phyloP scores from a whole-genome alignment of 1,140 invertebrate genomes.

The Drosophila obscura region DNA sequence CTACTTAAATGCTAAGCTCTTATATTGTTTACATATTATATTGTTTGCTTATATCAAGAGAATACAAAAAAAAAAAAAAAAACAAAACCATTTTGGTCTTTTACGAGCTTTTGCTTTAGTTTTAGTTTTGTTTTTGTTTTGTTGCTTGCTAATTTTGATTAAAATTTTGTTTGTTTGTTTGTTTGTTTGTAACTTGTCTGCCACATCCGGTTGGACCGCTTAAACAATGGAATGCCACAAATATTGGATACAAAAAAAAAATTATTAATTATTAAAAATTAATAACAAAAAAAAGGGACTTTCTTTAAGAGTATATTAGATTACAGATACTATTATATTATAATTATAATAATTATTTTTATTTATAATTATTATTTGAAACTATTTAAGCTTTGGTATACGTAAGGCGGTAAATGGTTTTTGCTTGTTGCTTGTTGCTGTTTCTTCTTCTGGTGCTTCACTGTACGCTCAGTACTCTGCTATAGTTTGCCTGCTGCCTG shows the following conservation, averaged over 20 bases:
- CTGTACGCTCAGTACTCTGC: neutral
- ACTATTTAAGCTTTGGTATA: constrained; percentile 72
- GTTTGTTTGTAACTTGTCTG: constrained; percentile 1
- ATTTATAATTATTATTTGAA: constrained; percentile 44
- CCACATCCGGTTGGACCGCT: neutral
- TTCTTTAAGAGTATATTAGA: constrained; percentile 16
- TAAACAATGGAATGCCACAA: no score
- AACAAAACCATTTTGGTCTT: constrained; percentile 27
- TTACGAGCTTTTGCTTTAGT: constrained; percentile 12
- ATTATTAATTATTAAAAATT: no score
- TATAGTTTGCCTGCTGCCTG: neutral
- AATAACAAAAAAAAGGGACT: neutral
- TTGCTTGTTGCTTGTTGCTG: constrained; percentile 6
- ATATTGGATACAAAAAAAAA: neutral
- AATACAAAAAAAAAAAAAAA: constrained; percentile 34
- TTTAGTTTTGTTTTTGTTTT: neutral
- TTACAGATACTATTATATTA: constrained; percentile 7
- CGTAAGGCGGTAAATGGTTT: constrained; percentile 48
- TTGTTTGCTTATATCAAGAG: constrained; percentile 9
- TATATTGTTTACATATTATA: constrained; percentile 8
- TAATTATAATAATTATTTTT: neutral
- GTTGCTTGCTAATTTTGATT: constrained; percentile 31
- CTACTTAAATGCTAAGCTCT: constrained; percentile 29
- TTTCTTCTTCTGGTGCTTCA: constrained; percentile 1
- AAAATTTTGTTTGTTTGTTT: neutral